These are phyloP conservation scores for Lepilemur septentrionalis DNA, from an alignment of 2,797 vertebrate species.

Conservation along the genomic window DNA sequence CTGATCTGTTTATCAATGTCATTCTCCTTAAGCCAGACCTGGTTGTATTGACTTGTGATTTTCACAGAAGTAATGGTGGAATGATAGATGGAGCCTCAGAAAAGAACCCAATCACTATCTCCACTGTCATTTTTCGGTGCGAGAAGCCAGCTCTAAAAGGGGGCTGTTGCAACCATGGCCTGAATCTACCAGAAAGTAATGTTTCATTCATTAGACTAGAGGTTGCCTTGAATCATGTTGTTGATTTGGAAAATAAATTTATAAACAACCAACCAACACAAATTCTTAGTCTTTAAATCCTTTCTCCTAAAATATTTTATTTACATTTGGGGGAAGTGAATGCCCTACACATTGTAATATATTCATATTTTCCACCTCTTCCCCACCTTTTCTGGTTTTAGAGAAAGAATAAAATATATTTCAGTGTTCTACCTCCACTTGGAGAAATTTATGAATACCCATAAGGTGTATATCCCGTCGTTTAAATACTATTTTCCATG, in stretches of 20 bases:
- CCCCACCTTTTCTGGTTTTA: neutral
- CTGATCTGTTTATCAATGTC: slow-evolving; percentile 27
- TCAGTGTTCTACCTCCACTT: neutral
- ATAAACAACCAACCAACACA: neutral
- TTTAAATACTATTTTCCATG: slow-evolving; percentile 20
- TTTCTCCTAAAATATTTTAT: neutral
- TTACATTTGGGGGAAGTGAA: neutral
- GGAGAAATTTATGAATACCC: slow-evolving; percentile 25
- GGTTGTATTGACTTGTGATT: neutral
- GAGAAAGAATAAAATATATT: slow-evolving; percentile 13
- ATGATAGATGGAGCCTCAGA: neutral
- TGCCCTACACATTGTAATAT: neutral
- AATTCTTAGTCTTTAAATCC: slow-evolving; percentile 20
- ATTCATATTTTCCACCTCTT: slow-evolving; percentile 20
- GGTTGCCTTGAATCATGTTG: neutral
- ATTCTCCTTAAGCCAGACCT: neutral
- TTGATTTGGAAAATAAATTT: slow-evolving; percentile 44
- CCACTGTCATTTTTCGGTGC: neutral
- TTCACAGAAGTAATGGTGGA: neutral
- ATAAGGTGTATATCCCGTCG: neutral
- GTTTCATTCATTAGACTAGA: neutral
- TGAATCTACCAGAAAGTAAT: neutral
- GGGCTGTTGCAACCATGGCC: neutral
- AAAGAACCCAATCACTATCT: neutral
- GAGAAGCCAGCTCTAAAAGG: neutral